Evolutionary conservation across 1,140 invertebrate species (phyloP), one percentile per base, ranked within the genome.

Genomic region (Sycophaga agraensis): DNA sequence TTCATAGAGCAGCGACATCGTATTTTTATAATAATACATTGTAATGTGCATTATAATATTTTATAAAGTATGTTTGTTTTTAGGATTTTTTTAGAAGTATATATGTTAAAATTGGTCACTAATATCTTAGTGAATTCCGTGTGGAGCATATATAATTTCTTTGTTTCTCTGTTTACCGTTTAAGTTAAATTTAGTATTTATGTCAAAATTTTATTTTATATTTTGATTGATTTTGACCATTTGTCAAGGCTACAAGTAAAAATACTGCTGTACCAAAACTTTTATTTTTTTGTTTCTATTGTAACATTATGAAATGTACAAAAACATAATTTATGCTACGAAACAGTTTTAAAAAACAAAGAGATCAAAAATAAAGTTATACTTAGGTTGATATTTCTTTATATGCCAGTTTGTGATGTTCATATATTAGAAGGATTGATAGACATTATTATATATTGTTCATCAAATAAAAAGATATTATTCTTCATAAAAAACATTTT

Each of bases 401-500:
- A n/a, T n/a, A n/a, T n/a, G n/a, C n/a, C n/a, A n/a, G n/a, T n/a
- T n/a, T n/a, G n/a, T n/a, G n/a, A n/a, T n/a, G n/a, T n/a, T n/a
- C n/a, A n/a, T 61, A 46, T 61, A 42, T 39, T 51, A 34, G 26
- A 55, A 31, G 26, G 37, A 53, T 6, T 26, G 11, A 34, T 39
- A n/a, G 14, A 16, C n/a, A 43, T 19, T 7, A 34, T 22, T 40
- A 8, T 22, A 26, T 45, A n/a, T 48, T 28, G 45, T 37, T 26
- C 34, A 61, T 35, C 50, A n/a, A 51, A 35, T 54, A 24, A 17
- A 14, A 31, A 50, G 37, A 60, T 31, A 49, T 9, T 35, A 42
- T 64, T 50, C 14, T 28, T 58, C 24, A 61, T 17, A 56, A 42
- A 51, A 55, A 40, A 12, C 24, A 42, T 68, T 66, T 69, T 78